Percentiles rank a stretch among this genome's conserved stretches.
These are phyloP conservation scores for Mycteria americana DNA, from an alignment of 2,797 vertebrate species.

Conservation along the genomic window DNA sequence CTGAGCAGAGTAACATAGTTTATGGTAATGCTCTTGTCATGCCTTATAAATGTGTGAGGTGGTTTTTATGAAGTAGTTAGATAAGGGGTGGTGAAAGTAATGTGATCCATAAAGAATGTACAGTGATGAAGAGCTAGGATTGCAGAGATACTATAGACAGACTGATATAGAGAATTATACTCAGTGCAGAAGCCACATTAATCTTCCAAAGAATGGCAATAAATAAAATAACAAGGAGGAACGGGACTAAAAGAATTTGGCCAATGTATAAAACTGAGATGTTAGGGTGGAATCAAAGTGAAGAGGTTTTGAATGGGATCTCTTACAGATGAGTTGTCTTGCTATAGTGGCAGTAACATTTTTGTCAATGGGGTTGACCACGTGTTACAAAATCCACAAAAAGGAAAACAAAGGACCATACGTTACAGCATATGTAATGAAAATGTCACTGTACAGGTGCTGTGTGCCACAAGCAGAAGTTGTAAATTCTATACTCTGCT, in stretches of 20 bases:
- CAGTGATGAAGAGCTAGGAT: conserved; percentile 24
- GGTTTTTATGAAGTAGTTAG: conserved; percentile 53
- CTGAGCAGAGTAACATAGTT: conserved; percentile 8
- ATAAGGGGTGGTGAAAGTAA: conserved; percentile 60
- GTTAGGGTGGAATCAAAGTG: not conserved
- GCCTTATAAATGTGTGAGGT: conserved; percentile 30
- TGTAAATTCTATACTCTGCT: not conserved
- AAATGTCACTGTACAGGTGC: not conserved
- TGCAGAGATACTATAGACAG: conserved; percentile 32
- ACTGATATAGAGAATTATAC: conserved; percentile 45
- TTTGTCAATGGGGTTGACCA: not conserved
- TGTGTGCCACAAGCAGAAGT: not conserved
- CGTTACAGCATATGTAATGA: not conserved
- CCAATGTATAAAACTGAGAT: not conserved
- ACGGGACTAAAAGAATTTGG: not conserved
- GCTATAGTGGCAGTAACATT: not conserved
- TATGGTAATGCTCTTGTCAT: conserved; percentile 51
- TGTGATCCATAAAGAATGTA: conserved; percentile 32
- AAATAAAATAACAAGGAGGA: conserved; percentile 34
- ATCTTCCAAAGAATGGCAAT: conserved; percentile 35
- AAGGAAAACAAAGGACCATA: not conserved
- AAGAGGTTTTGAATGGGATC: not conserved
- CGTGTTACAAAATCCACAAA: not conserved
- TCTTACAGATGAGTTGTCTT: not conserved
- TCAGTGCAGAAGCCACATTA: not conserved